Evolutionary conservation across 2,113 vertebrate genomes (phyloP).

Genomic region (Stigmatopora nigra): DNA sequence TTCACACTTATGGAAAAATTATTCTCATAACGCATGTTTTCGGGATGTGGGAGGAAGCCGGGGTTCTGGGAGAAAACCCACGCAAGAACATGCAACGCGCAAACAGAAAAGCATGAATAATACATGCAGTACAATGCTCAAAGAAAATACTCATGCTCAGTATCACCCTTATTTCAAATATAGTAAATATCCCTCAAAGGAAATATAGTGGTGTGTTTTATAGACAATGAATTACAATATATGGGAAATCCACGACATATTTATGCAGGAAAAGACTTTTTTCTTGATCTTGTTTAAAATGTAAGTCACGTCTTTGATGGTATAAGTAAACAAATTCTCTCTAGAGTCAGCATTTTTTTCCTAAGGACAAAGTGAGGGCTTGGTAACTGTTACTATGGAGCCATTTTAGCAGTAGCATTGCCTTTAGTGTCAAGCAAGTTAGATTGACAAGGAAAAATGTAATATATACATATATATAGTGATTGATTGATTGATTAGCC

Average conservation of each 20-base stretch:
- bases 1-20: background rate
- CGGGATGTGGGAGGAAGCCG: background rate
- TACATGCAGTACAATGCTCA: background rate
- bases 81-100: background rate
- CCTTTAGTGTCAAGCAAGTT: slow-evolving; percentile 17
- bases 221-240: too few species aligned
- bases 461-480: too few species aligned
- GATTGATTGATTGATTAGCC: too few species aligned
- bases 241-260: too few species aligned
- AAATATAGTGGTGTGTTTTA: too few species aligned
- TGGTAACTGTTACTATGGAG: slow-evolving; percentile 70
- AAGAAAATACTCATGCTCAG: background rate
- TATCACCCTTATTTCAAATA: background rate
- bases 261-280: background rate
- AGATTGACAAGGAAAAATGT: slow-evolving; percentile 2
- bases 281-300: slow-evolving; percentile 35
- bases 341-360: slow-evolving; percentile 50
- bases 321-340: slow-evolving; percentile 54
- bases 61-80: background rate
- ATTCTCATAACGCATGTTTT: background rate
- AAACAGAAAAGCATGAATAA: background rate
- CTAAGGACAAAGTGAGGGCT: slow-evolving; percentile 58
- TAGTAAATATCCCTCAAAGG: slow-evolving; percentile 37
- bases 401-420: slow-evolving; percentile 37
- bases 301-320: slow-evolving; percentile 42